These are phyloP conservation scores for Bombus huntii DNA, from an alignment of 1,140 invertebrate species.

Conservation along the genomic window DNA sequence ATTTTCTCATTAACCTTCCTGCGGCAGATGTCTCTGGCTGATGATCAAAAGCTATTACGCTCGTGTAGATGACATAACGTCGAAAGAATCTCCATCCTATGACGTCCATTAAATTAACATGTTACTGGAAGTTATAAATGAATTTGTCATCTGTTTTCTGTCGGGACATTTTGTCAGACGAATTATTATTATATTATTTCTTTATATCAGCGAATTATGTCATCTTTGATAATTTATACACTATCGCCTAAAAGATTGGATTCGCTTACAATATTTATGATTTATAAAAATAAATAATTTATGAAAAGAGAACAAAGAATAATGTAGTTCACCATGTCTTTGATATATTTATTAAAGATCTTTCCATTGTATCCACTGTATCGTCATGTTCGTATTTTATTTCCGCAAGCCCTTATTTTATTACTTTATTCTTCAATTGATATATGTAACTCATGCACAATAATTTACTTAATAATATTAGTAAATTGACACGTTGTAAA, in stretches of 20 bases:
- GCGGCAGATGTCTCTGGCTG: neutral
- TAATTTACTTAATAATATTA: too few species aligned
- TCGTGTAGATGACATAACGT: slow-evolving; percentile 23
- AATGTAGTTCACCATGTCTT: neutral
- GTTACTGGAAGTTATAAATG: neutral
- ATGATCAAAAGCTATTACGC: slow-evolving; percentile 24
- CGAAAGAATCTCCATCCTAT: neutral
- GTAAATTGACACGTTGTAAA: too few species aligned
- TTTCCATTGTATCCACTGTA: neutral
- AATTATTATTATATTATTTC: slow-evolving; percentile 4
- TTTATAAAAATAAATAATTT: neutral
- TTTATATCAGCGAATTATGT: neutral
- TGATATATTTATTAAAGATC: neutral
- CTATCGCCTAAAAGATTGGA: neutral
- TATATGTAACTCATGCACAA: too few species aligned
- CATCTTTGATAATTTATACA: neutral
- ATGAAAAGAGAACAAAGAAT: neutral
- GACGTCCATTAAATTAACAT: neutral
- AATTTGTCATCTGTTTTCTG: neutral
- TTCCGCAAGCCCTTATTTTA: too few species aligned
- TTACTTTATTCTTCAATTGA: too few species aligned
- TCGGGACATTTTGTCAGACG: neutral
- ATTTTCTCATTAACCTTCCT: slow-evolving; percentile 1
- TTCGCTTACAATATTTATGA: neutral
- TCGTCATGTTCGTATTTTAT: too few species aligned